Evolutionary conservation across 2,888 invertebrate species (phyloP).

Genomic region (Caenorhabditis sp.): DNA sequence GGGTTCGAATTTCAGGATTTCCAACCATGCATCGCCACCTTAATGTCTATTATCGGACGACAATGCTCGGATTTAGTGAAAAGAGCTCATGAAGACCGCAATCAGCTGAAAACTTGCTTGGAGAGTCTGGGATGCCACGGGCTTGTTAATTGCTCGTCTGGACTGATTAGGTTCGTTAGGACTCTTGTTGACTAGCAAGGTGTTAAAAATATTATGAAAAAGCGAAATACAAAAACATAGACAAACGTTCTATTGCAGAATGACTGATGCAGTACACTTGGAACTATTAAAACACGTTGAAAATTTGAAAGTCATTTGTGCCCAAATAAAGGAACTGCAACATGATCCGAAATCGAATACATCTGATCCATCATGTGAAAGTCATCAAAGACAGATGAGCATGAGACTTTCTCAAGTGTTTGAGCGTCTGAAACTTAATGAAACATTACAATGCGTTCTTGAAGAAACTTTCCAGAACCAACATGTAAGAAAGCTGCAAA

Average conservation of each 20-base stretch:
- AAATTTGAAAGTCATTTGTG: conserved; percentile 80
- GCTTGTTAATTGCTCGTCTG: conserved; percentile 82
- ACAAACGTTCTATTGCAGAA: conserved; percentile 80
- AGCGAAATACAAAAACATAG: neutral
- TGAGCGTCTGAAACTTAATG: conserved; percentile 83
- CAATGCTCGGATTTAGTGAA: conserved; percentile 75
- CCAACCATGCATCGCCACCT: conserved; percentile 61
- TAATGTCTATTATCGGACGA: conserved; percentile 69
- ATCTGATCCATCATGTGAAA: conserved; percentile 81
- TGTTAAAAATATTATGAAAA: no score
- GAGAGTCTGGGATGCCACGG: conserved; percentile 84
- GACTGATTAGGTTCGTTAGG: conserved; percentile 68
- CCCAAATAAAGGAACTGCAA: conserved; percentile 82
- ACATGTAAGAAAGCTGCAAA: conserved; percentile 66
- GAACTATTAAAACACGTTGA: conserved; percentile 83
- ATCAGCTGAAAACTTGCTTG: conserved; percentile 78
- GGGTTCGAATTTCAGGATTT: conserved; percentile 62
- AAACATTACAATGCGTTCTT: conserved; percentile 81
- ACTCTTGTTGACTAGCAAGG: no score
- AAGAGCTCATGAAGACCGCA: conserved; percentile 73
- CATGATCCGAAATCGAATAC: conserved; percentile 60
- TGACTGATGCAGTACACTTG: conserved; percentile 83
- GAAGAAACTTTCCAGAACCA: conserved; percentile 83
- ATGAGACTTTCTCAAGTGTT: conserved; percentile 83
- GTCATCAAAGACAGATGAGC: conserved; percentile 84